Evolutionary conservation across 2,113 vertebrate species (phyloP), one percentile per base, ranked within the genome.

Genomic region (Todiramphus saurophagus): DNA sequence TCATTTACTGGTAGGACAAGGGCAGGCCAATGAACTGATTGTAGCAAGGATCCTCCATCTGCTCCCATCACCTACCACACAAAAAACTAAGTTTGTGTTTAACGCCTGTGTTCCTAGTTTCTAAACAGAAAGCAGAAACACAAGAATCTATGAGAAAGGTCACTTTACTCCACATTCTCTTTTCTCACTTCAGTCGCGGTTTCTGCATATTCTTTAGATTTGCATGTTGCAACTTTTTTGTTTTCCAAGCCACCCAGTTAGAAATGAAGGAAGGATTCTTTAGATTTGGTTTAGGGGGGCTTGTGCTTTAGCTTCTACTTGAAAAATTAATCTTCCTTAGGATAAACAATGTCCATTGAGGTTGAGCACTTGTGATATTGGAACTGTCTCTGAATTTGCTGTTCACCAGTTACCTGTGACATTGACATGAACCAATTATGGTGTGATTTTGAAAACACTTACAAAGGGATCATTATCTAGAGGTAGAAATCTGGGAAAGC

Each of bases 361-460:
- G 23, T 24, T 48, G 60, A 80, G 87, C 56, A 83, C 70, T 53
- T 67, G 80, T 64, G 63, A 93, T 93, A 78, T 15, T 33, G 41
- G 51, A 95, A 80, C 51, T 77, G 10, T 43, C 77, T 74, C 39
- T 77, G 55, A 87, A 46, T 77, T 59, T 2, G 0, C 80, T 70
- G 58, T 74, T 93, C 91, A 80, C 51, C 59, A 86, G 41, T n/a
- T 74, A 85, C 68, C 87, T 76, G 78, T 89, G 94, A 88, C 96
- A 79, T 30, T 83, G 89, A 90, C 92, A 73, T 81, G 81, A 91
- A 93, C 27, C 76, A 87, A 80, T 63, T 88, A 91, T 1, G 1
- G 82, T 53, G 62, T 91, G 89, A 83, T 87, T 95, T 75, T 86
- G 63, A 93, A 93, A 93, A 96, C 9, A 31, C 64, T 86, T 95